Percentiles rank a stretch among this genome's conserved stretches.
These are phyloP conservation scores for Lagopus muta DNA, from an alignment of 2,113 vertebrate species.

Conservation along the genomic window DNA sequence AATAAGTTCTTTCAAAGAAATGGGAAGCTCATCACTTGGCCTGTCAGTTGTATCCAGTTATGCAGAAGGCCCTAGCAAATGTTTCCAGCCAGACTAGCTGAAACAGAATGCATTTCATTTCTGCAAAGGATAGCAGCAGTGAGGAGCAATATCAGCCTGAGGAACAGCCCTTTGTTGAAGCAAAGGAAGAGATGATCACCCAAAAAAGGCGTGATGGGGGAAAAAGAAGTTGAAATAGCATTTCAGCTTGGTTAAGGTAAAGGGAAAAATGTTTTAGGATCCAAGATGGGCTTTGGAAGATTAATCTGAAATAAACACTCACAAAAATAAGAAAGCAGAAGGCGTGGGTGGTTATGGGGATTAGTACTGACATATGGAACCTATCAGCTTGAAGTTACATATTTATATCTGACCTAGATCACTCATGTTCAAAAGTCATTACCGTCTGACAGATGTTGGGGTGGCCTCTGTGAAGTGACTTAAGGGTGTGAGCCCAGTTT, in stretches of 20 bases:
- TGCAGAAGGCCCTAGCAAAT: neutral
- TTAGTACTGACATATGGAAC: conserved; percentile 61
- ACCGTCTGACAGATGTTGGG: conserved; percentile 34
- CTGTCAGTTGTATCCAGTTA: neutral
- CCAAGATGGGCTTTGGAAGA: neutral
- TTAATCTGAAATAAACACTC: conserved; percentile 26
- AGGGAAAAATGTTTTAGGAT: conserved; percentile 1
- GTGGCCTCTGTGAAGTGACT: conserved; percentile 50
- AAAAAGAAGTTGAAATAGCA: neutral
- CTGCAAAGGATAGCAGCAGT: neutral
- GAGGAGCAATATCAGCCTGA: neutral
- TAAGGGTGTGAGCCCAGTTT: conserved; percentile 61
- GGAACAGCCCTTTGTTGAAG: neutral
- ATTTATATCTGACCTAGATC: conserved; percentile 57
- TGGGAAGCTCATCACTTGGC: neutral
- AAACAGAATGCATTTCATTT: neutral
- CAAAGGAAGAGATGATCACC: neutral
- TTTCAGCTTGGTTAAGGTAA: neutral
- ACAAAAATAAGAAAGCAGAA: conserved; percentile 53
- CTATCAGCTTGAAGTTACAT: conserved; percentile 57
- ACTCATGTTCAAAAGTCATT: conserved; percentile 58
- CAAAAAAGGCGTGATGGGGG: neutral
- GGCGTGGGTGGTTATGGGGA: conserved; percentile 46
- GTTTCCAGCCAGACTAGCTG: neutral
- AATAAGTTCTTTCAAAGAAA: neutral